Percentiles rank a stretch among this genome's conserved stretches.
phyloP scores from a whole-genome alignment of 2,797 vertebrate genomes.

The Propithecus perrieri region DNA sequence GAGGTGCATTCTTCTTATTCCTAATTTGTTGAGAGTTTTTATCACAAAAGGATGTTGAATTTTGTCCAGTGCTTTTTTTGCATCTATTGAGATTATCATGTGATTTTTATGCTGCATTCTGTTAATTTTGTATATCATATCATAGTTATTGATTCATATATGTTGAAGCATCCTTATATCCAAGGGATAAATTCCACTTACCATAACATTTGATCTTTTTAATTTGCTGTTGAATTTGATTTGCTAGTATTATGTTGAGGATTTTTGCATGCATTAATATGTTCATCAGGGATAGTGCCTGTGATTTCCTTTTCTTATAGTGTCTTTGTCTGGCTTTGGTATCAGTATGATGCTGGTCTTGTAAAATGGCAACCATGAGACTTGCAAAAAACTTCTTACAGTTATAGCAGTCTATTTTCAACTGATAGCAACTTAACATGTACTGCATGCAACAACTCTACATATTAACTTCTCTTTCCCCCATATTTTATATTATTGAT shows the following conservation, averaged over 20 bases:
- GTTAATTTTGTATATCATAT: not conserved
- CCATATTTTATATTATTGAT: not conserved
- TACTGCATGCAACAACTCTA: not conserved
- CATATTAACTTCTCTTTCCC: not conserved
- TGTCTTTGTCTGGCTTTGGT: not conserved
- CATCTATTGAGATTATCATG: not conserved
- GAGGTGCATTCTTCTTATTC: not conserved
- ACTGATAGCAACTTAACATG: not conserved
- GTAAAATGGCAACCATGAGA: not conserved
- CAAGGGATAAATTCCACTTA: not conserved
- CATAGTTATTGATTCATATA: not conserved
- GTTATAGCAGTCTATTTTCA: not conserved
- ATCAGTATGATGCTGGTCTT: not conserved
- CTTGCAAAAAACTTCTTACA: not conserved
- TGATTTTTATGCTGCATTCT: not conserved
- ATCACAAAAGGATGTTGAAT: not conserved
- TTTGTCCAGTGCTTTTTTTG: not conserved
- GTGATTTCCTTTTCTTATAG: not conserved
- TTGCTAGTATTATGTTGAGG: not conserved
- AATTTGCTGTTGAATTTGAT: not conserved
- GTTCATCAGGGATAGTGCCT: not conserved
- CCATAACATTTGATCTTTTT: not conserved
- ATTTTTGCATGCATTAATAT: not conserved
- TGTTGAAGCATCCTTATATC: not conserved
- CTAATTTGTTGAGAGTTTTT: not conserved